Evolutionary conservation across 2,888 invertebrate genomes (phyloP), one percentile per base, ranked within the genome.

Genomic region (Hypena proboscidalis): DNA sequence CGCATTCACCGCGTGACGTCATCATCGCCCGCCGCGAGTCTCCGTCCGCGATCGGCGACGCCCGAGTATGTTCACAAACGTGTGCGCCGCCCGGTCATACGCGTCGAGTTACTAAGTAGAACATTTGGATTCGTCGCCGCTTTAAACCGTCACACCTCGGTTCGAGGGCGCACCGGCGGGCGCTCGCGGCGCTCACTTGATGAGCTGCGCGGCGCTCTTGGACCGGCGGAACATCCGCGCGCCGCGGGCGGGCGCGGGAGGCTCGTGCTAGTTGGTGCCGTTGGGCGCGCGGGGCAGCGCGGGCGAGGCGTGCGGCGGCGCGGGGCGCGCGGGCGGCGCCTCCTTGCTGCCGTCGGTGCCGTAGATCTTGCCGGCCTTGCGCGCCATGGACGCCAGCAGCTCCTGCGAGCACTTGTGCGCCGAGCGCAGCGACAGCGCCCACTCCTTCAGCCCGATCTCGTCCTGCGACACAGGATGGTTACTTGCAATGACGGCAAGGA

Each of bases 321-420:
- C 40, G 31, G 37, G 49, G 31, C 19, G 69, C 46, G 67, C 54
- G 14, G 66, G 69, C 34, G 69, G 70, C 2, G 59, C 65, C 32
- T 85, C 89, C 74, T 86, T 87, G 38, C 83, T 64, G 29, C 86
- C 87, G 70, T 90, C 90, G 1, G 99, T 98, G 67, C 99, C 99
- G 91, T 99, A 99, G 74, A 99, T 99, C 92, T 98, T 99, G 65
- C 98, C 98, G 21, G 98, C 99, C 90, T 99, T 99, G 83, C 96
- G 96, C 53, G 99, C 99, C 98, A 99, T 99, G 34, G 97, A 97
- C 38, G 98, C 97, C 47, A 99, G 93, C 70, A 99, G 94, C 84
- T 99, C 99, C 80, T 97, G 95, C 2, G 98, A 98, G 77, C 97
- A 94, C 89, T 98, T 98, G 92, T 99, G 99, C 20, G 99, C 98